These are phyloP conservation scores for Temnothorax nylanderi DNA, from an alignment of 1,140 invertebrate species.

Conservation along the genomic window DNA sequence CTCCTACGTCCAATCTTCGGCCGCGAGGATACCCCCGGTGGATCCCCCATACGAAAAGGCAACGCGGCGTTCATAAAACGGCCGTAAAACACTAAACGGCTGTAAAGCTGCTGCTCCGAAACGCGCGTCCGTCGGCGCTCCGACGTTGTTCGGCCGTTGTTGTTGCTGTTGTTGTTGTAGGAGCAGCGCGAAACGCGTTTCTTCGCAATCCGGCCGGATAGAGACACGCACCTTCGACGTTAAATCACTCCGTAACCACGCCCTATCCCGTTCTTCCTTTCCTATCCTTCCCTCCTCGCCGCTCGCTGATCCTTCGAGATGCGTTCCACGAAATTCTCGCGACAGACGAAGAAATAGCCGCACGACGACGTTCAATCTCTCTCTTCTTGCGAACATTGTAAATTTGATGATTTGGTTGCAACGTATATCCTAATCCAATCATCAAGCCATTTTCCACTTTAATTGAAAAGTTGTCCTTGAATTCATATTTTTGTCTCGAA, in stretches of 20 bases:
- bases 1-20: constrained; percentile 13
- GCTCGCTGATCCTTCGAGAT: constrained; percentile 31
- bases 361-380: not conserved
- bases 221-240: constrained; percentile 84
- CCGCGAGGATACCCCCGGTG: constrained; percentile 11
- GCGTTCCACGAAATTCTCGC: not conserved
- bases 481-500: not conserved
- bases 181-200: constrained; percentile 51
- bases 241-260: constrained; percentile 84
- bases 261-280: constrained; percentile 73
- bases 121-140: constrained; percentile 63
- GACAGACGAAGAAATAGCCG: not conserved
- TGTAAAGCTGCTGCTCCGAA: constrained; percentile 85
- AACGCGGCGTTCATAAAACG: constrained; percentile 85
- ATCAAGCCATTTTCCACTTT: not conserved
- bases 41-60: constrained; percentile 70
- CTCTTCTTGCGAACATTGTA: not conserved
- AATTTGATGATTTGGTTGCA: not conserved
- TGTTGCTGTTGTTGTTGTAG: constrained; percentile 68
- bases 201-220: constrained; percentile 78
- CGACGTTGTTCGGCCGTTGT: constrained; percentile 55
- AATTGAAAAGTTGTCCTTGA: not conserved
- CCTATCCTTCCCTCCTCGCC: constrained; percentile 69
- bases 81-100: constrained; percentile 86
- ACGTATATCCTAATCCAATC: too few species aligned